Percentiles rank a stretch among this genome's conserved stretches.
These are phyloP conservation scores for Galagoides demidoff DNA, from an alignment of 2,797 vertebrate species.

Conservation along the genomic window DNA sequence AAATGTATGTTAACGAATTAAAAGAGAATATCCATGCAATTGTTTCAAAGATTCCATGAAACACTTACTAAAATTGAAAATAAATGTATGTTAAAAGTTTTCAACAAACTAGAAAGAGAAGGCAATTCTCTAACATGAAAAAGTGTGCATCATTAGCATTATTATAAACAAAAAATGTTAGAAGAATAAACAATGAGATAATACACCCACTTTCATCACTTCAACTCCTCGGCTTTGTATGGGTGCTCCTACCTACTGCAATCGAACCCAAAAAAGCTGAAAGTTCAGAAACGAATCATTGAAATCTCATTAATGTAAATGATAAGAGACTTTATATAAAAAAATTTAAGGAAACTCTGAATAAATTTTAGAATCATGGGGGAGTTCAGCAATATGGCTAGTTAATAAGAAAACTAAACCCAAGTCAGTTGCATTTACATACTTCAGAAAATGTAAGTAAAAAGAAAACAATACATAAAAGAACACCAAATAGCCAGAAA, in stretches of 20 bases:
- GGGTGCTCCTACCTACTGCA: background rate
- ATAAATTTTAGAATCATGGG: background rate
- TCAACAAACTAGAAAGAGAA: background rate
- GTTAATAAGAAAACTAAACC: background rate
- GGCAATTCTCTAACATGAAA: background rate
- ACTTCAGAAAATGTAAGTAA: background rate
- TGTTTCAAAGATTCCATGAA: background rate
- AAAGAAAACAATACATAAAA: background rate
- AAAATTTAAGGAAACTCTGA: background rate
- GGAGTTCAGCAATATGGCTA: background rate
- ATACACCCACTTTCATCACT: background rate
- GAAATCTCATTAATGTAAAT: background rate
- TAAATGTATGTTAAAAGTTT: background rate
- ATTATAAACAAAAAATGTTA: background rate
- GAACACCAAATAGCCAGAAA: background rate
- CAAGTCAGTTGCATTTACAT: background rate
- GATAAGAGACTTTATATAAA: background rate
- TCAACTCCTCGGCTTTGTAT: background rate
- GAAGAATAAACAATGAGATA: background rate
- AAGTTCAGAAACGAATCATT: background rate
- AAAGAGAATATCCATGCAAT: background rate
- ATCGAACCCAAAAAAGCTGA: background rate
- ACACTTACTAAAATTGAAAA: background rate
- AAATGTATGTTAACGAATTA: background rate
- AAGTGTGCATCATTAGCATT: background rate